Percentiles rank a stretch among this genome's conserved stretches.
These are phyloP conservation scores for Aphaenogaster ashmeadi DNA, from an alignment of 1,140 invertebrate species.

Conservation along the genomic window DNA sequence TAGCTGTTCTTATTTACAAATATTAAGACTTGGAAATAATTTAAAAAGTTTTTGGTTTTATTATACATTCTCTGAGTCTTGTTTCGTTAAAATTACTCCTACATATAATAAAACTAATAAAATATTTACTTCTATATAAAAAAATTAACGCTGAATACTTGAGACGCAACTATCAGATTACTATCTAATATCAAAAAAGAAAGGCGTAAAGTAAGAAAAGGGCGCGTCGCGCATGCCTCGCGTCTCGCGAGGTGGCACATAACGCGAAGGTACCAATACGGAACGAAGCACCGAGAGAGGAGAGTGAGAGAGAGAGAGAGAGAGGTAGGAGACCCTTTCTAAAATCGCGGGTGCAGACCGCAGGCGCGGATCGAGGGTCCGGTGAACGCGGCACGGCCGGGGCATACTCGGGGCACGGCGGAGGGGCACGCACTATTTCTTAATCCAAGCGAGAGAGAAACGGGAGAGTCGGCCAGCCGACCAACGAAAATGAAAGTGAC, in stretches of 20 bases:
- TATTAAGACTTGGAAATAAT: not conserved
- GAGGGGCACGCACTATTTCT: constrained; percentile 84
- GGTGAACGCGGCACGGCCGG: constrained; percentile 35
- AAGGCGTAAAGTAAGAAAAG: constrained; percentile 17
- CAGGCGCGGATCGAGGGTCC: constrained; percentile 57
- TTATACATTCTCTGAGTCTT: not conserved
- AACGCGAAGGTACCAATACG: constrained; percentile 36
- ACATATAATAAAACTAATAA: not conserved
- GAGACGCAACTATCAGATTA: not conserved
- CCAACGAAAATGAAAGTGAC: constrained; percentile 87
- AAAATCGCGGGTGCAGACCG: constrained; percentile 81
- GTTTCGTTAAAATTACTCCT: not conserved
- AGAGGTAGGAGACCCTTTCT: constrained; percentile 80
- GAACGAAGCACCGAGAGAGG: constrained; percentile 23
- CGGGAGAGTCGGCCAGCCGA: constrained; percentile 74
- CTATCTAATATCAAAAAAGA: not conserved
- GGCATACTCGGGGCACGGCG: constrained; percentile 65
- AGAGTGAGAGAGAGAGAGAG: constrained; percentile 20
- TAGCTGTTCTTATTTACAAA: not conserved
- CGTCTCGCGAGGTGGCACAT: constrained; percentile 18
- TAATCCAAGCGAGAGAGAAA: constrained; percentile 79
- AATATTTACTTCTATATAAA: not conserved
- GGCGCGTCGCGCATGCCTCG: constrained; percentile 10
- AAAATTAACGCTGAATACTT: not conserved
- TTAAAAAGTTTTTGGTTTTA: not conserved